Base-by-base conservation (phyloP, 2,113 vertebrate species). In the Hepsetus odoe region DNA sequence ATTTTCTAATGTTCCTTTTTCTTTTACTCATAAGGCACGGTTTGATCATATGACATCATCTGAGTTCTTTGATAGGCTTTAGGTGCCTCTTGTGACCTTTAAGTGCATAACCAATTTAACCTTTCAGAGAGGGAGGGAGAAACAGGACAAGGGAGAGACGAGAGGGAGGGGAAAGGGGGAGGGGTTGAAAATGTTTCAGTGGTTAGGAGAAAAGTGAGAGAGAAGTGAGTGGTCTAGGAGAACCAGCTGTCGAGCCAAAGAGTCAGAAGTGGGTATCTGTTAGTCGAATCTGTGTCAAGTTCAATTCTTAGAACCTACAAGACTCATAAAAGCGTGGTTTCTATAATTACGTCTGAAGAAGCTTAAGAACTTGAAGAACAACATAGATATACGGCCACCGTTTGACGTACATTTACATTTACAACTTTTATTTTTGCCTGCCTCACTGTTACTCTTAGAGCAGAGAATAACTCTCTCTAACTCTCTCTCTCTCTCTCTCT, bases 391-490 rank as follows among this genome's bases (percentile, higher is more conserved):
- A 61, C 5, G 59, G 58, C 71, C 28, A n/a, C 51, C 74, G 64
- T 77, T 59, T 59, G 13, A 9, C 33, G 1, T 68, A 18, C 42
- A n/a, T 42, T 74, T 40, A 24, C 24, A 9, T 66, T n/a, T n/a
- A n/a, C n/a, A n/a, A n/a, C n/a, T n/a, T n/a, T n/a, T n/a, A n/a
- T n/a, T 22, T 46, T 20, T 53, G 26, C 58, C 46, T 67, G 49
- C 77, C 22, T 70, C 42, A 69, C 35, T 71, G n/a, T 76, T 74
- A 68, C 68, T 77, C 70, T 18, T 61, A 69, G 49, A 32, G 65
- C 46, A 42, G 64, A 68, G 74, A 74, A n/a, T n/a, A n/a, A n/a
- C n/a, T n/a, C n/a, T n/a, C n/a, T n/a, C n/a, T n/a, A n/a, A n/a
- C n/a, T n/a, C n/a, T n/a, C n/a, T n/a, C n/a, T n/a, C n/a, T n/a